Evolutionary conservation across 1,140 invertebrate species (phyloP).

Genomic region (Drosophila malerkotliana): DNA sequence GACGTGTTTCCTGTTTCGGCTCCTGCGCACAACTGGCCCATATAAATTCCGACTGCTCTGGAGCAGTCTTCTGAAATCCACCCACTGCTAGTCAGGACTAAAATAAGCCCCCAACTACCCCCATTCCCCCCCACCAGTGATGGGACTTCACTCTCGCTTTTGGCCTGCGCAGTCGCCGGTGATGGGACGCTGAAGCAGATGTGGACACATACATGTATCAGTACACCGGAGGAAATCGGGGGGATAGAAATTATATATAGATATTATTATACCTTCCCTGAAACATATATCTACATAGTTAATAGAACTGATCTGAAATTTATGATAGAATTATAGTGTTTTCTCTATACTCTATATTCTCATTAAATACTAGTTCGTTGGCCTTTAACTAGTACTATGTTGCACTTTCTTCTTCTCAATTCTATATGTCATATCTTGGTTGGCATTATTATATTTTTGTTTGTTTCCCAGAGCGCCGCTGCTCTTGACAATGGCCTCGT

Average conservation of each 20-base stretch:
- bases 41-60: conserved; percentile 17
- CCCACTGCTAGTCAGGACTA: conserved; percentile 2
- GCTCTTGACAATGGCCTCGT: conserved; percentile 72
- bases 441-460: conserved; percentile 29
- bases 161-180: conserved; percentile 52
- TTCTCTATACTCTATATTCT: no score
- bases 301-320: no score
- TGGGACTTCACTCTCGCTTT: conserved; percentile 64
- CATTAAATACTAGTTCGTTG: no score
- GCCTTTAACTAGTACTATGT: background rate
- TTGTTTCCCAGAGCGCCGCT: conserved; percentile 15
- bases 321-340: no score
- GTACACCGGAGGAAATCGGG: conserved; percentile 8
- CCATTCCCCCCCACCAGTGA: background rate
- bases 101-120: background rate
- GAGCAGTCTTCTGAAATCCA: conserved; percentile 9
- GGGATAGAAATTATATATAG: background rate
- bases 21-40: conserved; percentile 70
- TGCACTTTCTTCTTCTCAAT: conserved; percentile 1
- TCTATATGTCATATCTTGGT: conserved; percentile 33
- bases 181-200: conserved; percentile 10
- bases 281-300: no score
- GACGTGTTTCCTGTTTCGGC: conserved; percentile 59
- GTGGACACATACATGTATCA: background rate
- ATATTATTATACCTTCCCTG: no score